Conservation (phyloP, 2,888 invertebrate genomes). For the Frankliniella fusca region DNA sequence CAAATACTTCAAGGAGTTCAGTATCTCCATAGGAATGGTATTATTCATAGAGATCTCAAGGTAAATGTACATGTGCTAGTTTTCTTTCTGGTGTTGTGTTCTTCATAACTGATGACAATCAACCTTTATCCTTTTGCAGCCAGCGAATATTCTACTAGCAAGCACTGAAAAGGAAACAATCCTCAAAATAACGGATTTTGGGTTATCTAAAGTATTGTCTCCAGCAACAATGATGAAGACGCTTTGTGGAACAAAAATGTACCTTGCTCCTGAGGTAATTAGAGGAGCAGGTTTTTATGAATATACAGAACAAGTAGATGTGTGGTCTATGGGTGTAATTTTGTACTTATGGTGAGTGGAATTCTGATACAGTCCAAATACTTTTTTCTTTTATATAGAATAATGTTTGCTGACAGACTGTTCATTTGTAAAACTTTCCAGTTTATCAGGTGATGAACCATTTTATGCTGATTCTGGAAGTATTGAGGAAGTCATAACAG, state of each 20-base stretch:
- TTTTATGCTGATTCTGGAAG: not conserved
- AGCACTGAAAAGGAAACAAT: not conserved
- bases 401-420: not conserved
- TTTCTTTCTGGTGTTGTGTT: not conserved
- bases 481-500: not conserved
- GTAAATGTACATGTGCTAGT: not conserved
- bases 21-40: not conserved
- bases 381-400: not conserved
- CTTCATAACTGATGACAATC: not conserved
- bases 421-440: not conserved
- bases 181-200: not conserved
- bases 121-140: not conserved
- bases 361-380: not conserved
- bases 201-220: not conserved
- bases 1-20: not conserved
- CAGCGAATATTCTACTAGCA: not conserved
- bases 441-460: not conserved
- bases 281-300: not conserved
- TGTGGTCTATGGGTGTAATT: not conserved
- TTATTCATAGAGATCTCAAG: conserved; percentile 12
- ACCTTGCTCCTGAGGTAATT: not conserved
- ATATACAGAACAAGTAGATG: not conserved
- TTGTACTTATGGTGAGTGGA: not conserved
- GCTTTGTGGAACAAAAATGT: not conserved
- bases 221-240: not conserved